These are phyloP conservation scores for Camponotus fellah DNA, from an alignment of 2,888 invertebrate genomes.

Conservation along the genomic window DNA sequence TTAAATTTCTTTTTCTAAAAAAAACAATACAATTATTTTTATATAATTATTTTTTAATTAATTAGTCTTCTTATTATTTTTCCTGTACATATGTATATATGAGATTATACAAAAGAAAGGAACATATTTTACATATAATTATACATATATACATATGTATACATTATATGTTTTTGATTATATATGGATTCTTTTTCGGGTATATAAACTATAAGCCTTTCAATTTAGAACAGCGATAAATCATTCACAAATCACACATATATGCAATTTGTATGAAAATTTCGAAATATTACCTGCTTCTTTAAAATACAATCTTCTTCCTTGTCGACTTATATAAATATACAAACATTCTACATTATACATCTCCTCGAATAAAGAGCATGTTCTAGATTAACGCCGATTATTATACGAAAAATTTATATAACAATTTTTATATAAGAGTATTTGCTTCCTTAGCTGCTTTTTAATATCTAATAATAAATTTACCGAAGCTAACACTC, in stretches of 20 bases:
- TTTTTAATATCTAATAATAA: conserved; percentile 10
- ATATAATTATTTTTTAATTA: too few relatives aligned
- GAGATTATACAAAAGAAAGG: too few relatives aligned
- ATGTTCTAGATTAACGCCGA: not conserved
- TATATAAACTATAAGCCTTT: not conserved
- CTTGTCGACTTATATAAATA: not conserved
- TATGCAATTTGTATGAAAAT: not conserved
- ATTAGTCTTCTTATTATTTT: too few relatives aligned
- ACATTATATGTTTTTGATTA: too few relatives aligned
- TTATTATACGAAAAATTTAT: not conserved
- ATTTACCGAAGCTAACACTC: not conserved
- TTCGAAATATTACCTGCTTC: not conserved
- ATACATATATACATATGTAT: too few relatives aligned
- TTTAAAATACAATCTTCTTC: not conserved
- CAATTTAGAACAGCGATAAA: not conserved
- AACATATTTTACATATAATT: too few relatives aligned
- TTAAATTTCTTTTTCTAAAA: not conserved
- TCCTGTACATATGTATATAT: too few relatives aligned
- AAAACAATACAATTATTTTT: not conserved
- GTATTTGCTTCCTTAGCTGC: not conserved
- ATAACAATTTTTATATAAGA: not conserved
- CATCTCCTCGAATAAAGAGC: not conserved
- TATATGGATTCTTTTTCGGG: too few relatives aligned
- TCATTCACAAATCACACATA: not conserved
- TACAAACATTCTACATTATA: not conserved